Evolutionary conservation across 2,113 vertebrate genomes (phyloP).

Genomic region (Phainopepla nitens): DNA sequence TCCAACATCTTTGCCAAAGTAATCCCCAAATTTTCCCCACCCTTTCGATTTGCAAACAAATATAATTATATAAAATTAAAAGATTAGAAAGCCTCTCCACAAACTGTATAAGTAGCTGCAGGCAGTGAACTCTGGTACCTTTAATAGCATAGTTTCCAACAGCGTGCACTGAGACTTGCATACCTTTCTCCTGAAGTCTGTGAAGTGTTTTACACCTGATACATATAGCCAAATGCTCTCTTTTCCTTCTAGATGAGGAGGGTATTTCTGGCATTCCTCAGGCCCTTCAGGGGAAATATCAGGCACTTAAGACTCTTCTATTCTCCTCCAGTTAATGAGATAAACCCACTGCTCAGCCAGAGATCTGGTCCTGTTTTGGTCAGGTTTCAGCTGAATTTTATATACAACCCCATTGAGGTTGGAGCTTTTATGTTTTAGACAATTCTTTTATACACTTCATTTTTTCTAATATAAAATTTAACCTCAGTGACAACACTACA

Average conservation of each 20-base stretch:
- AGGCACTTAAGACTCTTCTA: not conserved
- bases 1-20: conserved; percentile 43
- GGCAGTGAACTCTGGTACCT: conserved; percentile 52
- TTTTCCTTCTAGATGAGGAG: conserved; percentile 20
- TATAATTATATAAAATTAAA: conserved; percentile 70
- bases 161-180: not conserved
- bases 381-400: not conserved
- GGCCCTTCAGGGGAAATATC: conserved; percentile 9
- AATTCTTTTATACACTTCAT: not conserved
- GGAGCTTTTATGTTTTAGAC: not conserved
- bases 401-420: not conserved
- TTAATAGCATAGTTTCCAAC: conserved; percentile 39
- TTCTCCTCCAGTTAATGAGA: not conserved
- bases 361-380: not conserved
- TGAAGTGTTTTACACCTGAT: conserved; percentile 45
- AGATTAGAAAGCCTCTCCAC: conserved; percentile 67
- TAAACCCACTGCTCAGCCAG: not conserved
- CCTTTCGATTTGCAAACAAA: conserved; percentile 37
- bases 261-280: conserved; percentile 61
- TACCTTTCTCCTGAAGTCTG: conserved; percentile 51
- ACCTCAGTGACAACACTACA: accelerated
- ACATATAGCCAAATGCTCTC: conserved; percentile 6
- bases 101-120: conserved; percentile 64
- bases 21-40: conserved; percentile 39
- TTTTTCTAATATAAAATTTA: not conserved